These are phyloP conservation scores for Hymenopus coronatus DNA, from an alignment of 2,888 invertebrate species.

Conservation along the genomic window DNA sequence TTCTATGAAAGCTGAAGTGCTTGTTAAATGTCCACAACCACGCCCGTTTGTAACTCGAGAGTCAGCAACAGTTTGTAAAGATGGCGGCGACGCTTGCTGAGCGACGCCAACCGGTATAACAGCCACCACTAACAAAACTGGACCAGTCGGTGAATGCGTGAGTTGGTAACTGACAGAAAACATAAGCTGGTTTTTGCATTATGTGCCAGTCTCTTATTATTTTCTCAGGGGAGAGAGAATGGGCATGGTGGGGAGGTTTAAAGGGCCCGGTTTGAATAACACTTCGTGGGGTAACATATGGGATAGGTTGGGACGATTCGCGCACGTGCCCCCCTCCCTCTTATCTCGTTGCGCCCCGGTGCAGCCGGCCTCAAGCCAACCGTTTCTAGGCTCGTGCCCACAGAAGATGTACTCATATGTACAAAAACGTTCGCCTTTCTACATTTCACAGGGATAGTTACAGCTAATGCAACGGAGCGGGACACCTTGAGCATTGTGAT, in stretches of 20 bases:
- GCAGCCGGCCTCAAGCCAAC: conserved; percentile 6
- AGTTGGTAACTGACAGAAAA: background rate
- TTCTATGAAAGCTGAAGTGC: background rate
- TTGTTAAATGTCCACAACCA: background rate
- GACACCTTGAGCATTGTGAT: too few species aligned
- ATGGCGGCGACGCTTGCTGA: background rate
- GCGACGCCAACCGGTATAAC: background rate
- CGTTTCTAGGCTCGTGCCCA: conserved; percentile 13
- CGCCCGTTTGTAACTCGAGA: background rate
- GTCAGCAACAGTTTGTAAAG: background rate
- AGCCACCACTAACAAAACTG: background rate
- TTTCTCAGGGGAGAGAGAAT: background rate
- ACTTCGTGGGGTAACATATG: conserved; percentile 5
- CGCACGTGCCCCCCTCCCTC: background rate
- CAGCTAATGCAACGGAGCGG: too few species aligned
- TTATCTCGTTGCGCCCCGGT: background rate
- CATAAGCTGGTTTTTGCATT: background rate
- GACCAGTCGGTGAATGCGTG: background rate
- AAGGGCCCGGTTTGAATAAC: background rate
- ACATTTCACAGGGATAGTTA: too few species aligned
- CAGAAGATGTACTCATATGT: background rate
- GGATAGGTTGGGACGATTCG: background rate
- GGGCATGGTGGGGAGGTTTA: background rate
- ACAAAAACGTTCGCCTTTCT: background rate
- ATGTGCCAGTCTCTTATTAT: background rate